Percentiles rank a stretch among this genome's conserved stretches.
Evolutionary conservation across 1,140 invertebrate species (phyloP).

Genomic region (Mylabris phalerata): DNA sequence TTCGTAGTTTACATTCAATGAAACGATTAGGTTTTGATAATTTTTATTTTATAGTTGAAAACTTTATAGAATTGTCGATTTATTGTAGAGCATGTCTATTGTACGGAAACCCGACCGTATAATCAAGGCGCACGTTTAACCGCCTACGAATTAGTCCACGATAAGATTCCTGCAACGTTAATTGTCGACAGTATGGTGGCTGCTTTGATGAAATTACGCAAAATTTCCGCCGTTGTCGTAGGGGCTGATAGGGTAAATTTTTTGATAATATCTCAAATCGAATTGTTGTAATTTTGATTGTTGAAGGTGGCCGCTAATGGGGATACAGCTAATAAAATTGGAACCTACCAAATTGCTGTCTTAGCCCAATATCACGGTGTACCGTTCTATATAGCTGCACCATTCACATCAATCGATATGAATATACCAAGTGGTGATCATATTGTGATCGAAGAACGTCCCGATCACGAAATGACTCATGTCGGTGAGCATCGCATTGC

Average conservation of each 20-base stretch:
- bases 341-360: conserved; percentile 96
- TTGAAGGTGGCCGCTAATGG: conserved; percentile 75
- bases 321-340: conserved; percentile 99
- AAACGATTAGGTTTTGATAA: conserved; percentile 60
- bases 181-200: conserved; percentile 95
- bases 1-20: conserved; percentile 67
- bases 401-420: conserved; percentile 86
- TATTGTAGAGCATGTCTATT: conserved; percentile 77
- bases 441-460: conserved; percentile 92
- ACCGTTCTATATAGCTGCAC: conserved; percentile 94
- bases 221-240: conserved; percentile 73
- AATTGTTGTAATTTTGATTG: too few species aligned
- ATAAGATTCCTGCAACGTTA: conserved; percentile 87
- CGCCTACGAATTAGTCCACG: conserved; percentile 90
- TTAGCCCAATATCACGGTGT: conserved; percentile 84
- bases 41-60: background rate
- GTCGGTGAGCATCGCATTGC: conserved; percentile 78
- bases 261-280: too few species aligned
- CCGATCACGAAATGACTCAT: conserved; percentile 82
- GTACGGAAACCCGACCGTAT: conserved; percentile 96
- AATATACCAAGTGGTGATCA: conserved; percentile 68
- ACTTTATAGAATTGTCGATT: background rate
- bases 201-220: conserved; percentile 75
- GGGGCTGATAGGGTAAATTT: conserved; percentile 71
- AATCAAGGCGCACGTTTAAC: conserved; percentile 95